Evolutionary conservation across 2,113 vertebrate species (phyloP), one percentile per base, ranked within the genome.

Genomic region (Euleptes europaea): DNA sequence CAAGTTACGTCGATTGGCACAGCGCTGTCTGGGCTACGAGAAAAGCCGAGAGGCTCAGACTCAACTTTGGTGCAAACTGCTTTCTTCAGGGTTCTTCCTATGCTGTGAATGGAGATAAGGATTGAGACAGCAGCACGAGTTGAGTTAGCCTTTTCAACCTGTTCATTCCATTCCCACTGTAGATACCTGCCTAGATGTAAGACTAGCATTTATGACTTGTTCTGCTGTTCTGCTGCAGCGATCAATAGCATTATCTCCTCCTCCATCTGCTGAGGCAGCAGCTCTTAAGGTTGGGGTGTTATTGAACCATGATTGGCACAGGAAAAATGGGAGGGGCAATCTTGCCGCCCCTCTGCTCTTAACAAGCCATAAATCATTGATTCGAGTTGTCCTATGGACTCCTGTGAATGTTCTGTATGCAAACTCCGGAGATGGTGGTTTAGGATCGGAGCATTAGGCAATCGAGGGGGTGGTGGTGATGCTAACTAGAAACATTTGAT

Each of bases 1-100:
- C 26, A 85, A 88, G 15, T 77, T 23, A 5, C 35, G 7, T n/a
- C 87, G 40, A 80, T 47, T 73, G 72, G 38, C 57, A 90, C 35
- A 77, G 70, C 31, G 26, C 23, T 33, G n/a, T 13, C 1, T 42
- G 28, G 72, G 60, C 33, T 7, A 47, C 0, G 38, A 44, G 2
- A n/a, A 79, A 38, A 63, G 12, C 0, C 23, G 28, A 12, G 3
- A 80, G 49, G n/a, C 73, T 57, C 0, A 0, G 42, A 26, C 14
- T 13, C 26, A 11, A 4, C 1, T 49, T 15, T 8, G 17, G 51
- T 78, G 75, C 35, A 57, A 31, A 31, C 51, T 40, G 69, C 35
- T 82, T 57, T 26, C 26, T 60, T 4, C 79, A 54, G 11, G 51
- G n/a, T 51, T 23, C 23, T 71, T 69, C 8, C 47, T 35, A 57